Conservation (phyloP, 2,113 vertebrate genomes). For the Chaetodon auriga region DNA sequence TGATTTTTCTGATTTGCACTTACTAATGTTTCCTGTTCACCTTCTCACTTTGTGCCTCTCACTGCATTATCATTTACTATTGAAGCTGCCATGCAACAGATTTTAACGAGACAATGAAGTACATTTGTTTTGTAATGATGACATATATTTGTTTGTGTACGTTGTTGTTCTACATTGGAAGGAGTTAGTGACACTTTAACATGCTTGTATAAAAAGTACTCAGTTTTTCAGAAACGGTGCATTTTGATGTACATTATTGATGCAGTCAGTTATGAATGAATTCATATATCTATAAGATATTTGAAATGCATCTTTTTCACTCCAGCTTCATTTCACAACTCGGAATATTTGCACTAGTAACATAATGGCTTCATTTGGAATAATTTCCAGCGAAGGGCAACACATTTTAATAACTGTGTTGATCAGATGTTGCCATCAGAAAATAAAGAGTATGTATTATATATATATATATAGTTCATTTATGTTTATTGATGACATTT, state of each 20-base stretch:
- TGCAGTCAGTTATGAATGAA: not conserved
- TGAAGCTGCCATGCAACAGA: slow-evolving; percentile 38
- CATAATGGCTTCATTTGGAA: not conserved
- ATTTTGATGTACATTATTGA: not conserved
- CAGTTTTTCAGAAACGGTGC: not conserved
- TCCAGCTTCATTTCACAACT: not conserved
- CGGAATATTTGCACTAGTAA: not conserved
- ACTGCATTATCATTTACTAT: slow-evolving; percentile 60
- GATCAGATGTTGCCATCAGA: not conserved
- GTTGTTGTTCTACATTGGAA: slow-evolving; percentile 20
- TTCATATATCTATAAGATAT: too few relatives aligned
- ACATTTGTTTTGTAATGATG: slow-evolving; percentile 4
- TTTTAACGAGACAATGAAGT: slow-evolving; percentile 22
- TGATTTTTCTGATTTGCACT: slow-evolving; percentile 74
- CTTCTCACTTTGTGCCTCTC: slow-evolving; percentile 64
- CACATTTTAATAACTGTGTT: not conserved
- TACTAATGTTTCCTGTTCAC: slow-evolving; percentile 81
- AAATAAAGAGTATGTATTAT: not conserved
- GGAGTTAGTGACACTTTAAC: not conserved
- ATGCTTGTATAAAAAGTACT: not conserved
- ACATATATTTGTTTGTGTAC: slow-evolving; percentile 1
- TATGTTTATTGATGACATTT: not conserved
- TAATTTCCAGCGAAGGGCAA: not conserved
- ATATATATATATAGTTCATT: not conserved
- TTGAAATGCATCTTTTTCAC: not conserved